Evolutionary conservation across 2,797 vertebrate species (phyloP), one percentile per base, ranked within the genome.

Genomic region (Botia almorhae): DNA sequence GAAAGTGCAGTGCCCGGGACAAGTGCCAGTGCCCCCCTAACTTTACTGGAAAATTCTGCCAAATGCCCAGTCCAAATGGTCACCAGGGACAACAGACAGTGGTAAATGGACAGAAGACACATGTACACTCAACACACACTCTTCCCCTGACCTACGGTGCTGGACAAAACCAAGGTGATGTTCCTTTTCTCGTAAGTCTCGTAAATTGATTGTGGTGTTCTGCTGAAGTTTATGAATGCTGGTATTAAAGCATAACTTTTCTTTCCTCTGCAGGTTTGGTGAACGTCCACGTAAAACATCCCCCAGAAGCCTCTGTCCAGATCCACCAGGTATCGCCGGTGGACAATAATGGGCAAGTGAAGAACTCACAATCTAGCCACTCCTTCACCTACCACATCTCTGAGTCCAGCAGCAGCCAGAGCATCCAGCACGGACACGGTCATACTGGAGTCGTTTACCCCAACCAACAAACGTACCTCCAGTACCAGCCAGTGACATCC

Each of bases 231-330:
- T 0, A 56, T 43, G 5, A 3, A 19, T 55, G 29, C 29, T 76
- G 50, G 12, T 19, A 39, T 12, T 46, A 55, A 74, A 73, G 10
- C 39, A 1, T 48, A 6, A 7, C 21, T 69, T 48, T 17, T 58
- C 53, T 17, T 36, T 19, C 48, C 10, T 69, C 36, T 29, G 5
- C 76, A 86, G 85, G 85, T 75, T 21, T 97, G 68, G 97, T 99
- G 86, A 99, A 99, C 89, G 97, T 99, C 88, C 98, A 99, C 75
- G 97, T 99, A 88, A 97, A 98, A 85, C 97, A 99, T 87, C 97
- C 98, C 43, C 97, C 97, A 0, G 98, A 99, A 86, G 98, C 98
- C 36, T 97, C 97, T 0, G 96, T 99, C 74, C 96, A 99, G 91
- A 96, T 99, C 82, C 98, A 99, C 85, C 98, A 98, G 91, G 97